Evolutionary conservation across 2,888 invertebrate genomes (phyloP).

Genomic region (Hylaea fasciaria): DNA sequence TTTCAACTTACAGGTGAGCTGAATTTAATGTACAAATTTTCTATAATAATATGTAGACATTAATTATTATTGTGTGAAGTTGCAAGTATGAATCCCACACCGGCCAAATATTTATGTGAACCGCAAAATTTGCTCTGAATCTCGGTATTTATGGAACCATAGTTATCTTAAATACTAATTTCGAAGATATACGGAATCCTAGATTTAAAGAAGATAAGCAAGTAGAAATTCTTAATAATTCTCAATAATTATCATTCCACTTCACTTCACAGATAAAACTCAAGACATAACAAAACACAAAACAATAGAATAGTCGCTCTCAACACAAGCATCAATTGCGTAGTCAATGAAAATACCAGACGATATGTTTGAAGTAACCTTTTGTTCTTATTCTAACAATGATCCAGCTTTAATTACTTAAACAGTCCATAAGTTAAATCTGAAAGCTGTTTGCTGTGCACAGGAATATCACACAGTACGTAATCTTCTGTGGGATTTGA

Average conservation of each 20-base stretch:
- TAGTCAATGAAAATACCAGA: slow-evolving; percentile 22
- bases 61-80: too few species aligned
- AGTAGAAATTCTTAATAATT: too few species aligned
- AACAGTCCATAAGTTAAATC: slow-evolving; percentile 42
- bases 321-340: not conserved
- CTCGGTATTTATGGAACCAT: too few species aligned
- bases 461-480: not conserved
- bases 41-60: too few species aligned
- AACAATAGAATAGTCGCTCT: not conserved
- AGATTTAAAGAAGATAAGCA: too few species aligned
- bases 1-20: too few species aligned
- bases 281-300: not conserved
- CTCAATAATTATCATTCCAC: not conserved
- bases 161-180: too few species aligned
- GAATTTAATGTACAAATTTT: too few species aligned
- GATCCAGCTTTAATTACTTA: slow-evolving; percentile 52
- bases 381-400: slow-evolving; percentile 48
- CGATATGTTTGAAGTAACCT: slow-evolving; percentile 39
- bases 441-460: not conserved
- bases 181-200: too few species aligned
- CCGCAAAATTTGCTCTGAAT: too few species aligned
- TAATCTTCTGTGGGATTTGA: slow-evolving; percentile 17
- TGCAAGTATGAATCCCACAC: too few species aligned
- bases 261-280: not conserved
- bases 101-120: too few species aligned